These are phyloP conservation scores for Busseola fusca DNA, from an alignment of 2,888 invertebrate species.

Conservation along the genomic window DNA sequence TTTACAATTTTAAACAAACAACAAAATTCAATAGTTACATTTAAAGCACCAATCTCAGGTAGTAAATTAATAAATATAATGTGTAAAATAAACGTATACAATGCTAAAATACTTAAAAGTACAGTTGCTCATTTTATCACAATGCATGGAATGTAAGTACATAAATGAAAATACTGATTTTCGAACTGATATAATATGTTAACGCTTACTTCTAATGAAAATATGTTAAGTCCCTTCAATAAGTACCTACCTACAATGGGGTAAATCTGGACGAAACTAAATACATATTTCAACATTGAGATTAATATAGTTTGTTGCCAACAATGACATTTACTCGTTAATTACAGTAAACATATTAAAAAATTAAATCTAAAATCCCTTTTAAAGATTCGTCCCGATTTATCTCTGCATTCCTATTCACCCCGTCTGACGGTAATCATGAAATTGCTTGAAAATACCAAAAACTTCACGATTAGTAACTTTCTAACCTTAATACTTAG, in stretches of 20 bases:
- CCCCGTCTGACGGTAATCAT: not conserved
- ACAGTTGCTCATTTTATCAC: slow-evolving; percentile 31
- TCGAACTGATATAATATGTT: not conserved
- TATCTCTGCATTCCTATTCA: too few relatives aligned
- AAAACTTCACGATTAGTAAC: too few relatives aligned
- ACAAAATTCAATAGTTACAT: slow-evolving; percentile 45
- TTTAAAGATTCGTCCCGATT: too few relatives aligned
- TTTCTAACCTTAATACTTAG: not conserved
- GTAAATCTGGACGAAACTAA: too few relatives aligned
- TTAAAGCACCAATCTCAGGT: slow-evolving; percentile 55
- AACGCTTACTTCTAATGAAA: not conserved
- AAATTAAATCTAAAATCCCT: too few relatives aligned
- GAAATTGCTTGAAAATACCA: slow-evolving; percentile 6
- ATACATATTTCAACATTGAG: too few relatives aligned
- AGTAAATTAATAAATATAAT: not conserved
- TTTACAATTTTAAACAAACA: slow-evolving; percentile 38
- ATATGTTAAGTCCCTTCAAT: not conserved
- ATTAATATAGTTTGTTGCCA: too few relatives aligned
- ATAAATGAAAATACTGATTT: slow-evolving; percentile 34
- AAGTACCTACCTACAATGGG: not conserved
- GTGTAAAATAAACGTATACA: slow-evolving; percentile 16
- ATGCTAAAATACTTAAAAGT: slow-evolving; percentile 1
- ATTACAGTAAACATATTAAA: too few relatives aligned
- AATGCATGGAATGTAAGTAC: slow-evolving; percentile 45
- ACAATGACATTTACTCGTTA: too few relatives aligned